A percentile compares a stretch with the other conserved stretches of the same genome.
Conservation (phyloP, 2,113 vertebrate genomes). For the Neogale vison region DNA sequence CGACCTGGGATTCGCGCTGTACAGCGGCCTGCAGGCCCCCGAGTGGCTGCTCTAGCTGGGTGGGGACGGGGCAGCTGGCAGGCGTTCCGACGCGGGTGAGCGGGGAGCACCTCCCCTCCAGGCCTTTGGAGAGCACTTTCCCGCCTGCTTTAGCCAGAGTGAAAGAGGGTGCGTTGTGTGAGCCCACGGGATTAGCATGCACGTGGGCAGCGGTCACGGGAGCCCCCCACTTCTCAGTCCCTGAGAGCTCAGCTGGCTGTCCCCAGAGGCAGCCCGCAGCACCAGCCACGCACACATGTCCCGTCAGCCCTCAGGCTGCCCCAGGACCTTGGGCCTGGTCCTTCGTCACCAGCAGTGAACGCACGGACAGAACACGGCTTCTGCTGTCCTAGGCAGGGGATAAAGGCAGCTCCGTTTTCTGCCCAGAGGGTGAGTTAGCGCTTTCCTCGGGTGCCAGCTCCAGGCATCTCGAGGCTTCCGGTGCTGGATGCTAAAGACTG, state of each 20-base stretch:
- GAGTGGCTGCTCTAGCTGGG: constrained; percentile 82
- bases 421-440: neutral
- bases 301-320: neutral
- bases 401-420: neutral
- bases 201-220: neutral
- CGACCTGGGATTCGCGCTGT: constrained; percentile 92
- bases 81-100: neutral
- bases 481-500: neutral
- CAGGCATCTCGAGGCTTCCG: neutral
- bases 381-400: neutral
- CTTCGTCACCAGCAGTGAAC: constrained; percentile 37
- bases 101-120: neutral
- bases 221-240: neutral
- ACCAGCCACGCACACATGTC: neutral
- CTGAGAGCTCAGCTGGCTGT: neutral
- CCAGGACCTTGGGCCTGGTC: neutral
- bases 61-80: neutral
- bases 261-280: neutral
- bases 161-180: neutral
- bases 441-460: neutral
- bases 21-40: constrained; percentile 88
- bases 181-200: neutral
- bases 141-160: constrained; percentile 20
- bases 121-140: neutral
- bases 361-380: neutral